Percentiles rank a stretch among this genome's conserved stretches.
Evolutionary conservation across 2,797 vertebrate species (phyloP).

Genomic region (Periparus ater): DNA sequence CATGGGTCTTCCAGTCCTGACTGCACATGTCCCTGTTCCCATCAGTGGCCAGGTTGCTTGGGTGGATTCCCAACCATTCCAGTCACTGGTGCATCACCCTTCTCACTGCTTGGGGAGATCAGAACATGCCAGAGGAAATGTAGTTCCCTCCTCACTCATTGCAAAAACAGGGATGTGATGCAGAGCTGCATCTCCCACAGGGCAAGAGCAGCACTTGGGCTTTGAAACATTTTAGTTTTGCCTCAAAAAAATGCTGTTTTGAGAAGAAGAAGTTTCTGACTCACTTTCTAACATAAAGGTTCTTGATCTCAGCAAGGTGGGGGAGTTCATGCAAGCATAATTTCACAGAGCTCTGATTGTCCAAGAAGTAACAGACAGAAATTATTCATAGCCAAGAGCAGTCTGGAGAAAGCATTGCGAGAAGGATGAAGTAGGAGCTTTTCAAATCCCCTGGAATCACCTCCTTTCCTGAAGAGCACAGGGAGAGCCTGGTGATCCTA

Average conservation of each 20-base stretch:
- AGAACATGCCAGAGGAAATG: neutral
- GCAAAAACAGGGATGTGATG: neutral
- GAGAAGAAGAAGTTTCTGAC: neutral
- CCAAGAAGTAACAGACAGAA: neutral
- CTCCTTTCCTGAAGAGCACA: neutral
- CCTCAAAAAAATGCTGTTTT: neutral
- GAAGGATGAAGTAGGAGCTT: neutral
- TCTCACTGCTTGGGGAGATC: neutral
- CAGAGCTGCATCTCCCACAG: neutral
- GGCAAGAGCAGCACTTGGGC: neutral
- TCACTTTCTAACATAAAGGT: neutral
- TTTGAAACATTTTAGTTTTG: neutral
- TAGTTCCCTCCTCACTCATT: neutral
- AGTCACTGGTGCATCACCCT: neutral
- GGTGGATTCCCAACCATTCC: neutral
- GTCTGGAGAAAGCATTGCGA: neutral
- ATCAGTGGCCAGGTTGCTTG: neutral
- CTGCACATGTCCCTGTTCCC: neutral
- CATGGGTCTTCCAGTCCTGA: neutral
- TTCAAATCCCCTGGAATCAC: neutral
- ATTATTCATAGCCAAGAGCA: neutral
- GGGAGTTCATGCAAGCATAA: neutral
- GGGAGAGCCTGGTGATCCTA: neutral
- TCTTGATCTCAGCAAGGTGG: neutral
- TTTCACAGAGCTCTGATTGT: neutral